Conservation (phyloP, 2,113 vertebrate genomes). For the Seriola rivoliana region DNA sequence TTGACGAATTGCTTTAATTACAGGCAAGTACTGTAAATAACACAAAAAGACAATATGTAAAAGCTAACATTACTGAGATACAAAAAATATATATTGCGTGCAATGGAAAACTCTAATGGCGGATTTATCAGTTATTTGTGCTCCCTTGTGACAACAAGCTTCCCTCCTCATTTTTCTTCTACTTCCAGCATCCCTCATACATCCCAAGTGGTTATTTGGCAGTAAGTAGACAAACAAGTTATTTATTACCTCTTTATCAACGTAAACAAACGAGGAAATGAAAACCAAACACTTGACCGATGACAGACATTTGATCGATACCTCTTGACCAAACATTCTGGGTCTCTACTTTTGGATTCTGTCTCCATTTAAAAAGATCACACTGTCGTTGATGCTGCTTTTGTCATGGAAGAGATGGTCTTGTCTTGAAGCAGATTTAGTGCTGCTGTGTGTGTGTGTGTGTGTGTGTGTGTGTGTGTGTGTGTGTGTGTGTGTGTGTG, state of each 20-base stretch:
- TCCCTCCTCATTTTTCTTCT: constrained; percentile 24
- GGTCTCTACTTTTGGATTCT: constrained; percentile 24
- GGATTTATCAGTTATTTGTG: constrained; percentile 10
- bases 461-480: constrained; percentile 17
- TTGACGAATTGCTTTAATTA: neutral
- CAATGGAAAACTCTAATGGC: neutral
- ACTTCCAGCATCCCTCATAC: constrained; percentile 3
- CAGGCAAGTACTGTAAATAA: neutral
- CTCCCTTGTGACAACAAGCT: neutral
- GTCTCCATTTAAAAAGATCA: constrained; percentile 29
- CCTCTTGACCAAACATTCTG: constrained; percentile 33
- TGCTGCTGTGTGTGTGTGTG: constrained; percentile 5
- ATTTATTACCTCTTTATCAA: constrained; percentile 51
- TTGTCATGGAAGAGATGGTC: constrained; percentile 35
- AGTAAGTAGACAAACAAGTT: constrained; percentile 44
- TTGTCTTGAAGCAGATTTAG: constrained; percentile 56
- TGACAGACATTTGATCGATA: constrained; percentile 52
- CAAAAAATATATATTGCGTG: neutral
- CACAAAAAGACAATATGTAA: neutral
- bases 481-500: neutral
- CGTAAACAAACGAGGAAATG: constrained; percentile 54
- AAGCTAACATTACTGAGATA: neutral
- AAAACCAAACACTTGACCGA: constrained; percentile 59
- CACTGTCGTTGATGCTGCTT: constrained; percentile 42
- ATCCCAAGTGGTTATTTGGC: constrained; percentile 32